Evolutionary conservation across 2,888 invertebrate genomes (phyloP), one percentile per base, ranked within the genome.

Genomic region (Tryphoninae sp.): DNA sequence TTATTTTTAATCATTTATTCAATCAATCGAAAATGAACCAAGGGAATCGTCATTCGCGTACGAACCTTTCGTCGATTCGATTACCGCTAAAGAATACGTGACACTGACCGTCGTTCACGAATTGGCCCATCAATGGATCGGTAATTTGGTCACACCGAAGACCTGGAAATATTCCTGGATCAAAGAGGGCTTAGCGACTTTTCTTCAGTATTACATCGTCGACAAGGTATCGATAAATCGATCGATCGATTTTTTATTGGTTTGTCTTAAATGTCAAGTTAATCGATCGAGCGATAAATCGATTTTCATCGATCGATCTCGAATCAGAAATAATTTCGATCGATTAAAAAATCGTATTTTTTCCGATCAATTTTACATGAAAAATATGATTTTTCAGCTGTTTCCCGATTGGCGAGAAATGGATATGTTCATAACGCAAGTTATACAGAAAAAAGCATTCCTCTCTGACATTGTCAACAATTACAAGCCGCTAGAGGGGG

Each of bases 101-200:
- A 83, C 86, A 1, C 53, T 84, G 2, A 83, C 85, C 6, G 90
- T 93, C 3, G 90, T 92, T 1, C 93, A 93, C 85, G 93, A 93
- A 85, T 87, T 93, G 40, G 92, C 92, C 2, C 93, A 93, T 85
- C 93, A 92, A 84, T 92, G 92, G 91, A 91, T 92, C 83, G 92
- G 92, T 7, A 90, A 91, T 82, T 81, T 88, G 11, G 88, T 89
- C 1, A 87, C 87, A 11, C 86, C 88, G 51, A 80, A 79, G 26
- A 88, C 89, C 87, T 89, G 90, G 89, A 86, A 86, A 19, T 87
- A 89, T 78, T 84, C 89, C 0, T 91, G 90, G 90, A 83, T 91
- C 13, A 90, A 88, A 59, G 90, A 91, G 82, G 93, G 93, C 1
- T 93, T 93, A 83, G 93, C 93, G 22, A 88, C 90, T 71, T 93